Percentiles rank a stretch among this genome's conserved stretches.
These are phyloP conservation scores for Scaptomyza hsui DNA, from an alignment of 1,140 invertebrate species.

Conservation along the genomic window DNA sequence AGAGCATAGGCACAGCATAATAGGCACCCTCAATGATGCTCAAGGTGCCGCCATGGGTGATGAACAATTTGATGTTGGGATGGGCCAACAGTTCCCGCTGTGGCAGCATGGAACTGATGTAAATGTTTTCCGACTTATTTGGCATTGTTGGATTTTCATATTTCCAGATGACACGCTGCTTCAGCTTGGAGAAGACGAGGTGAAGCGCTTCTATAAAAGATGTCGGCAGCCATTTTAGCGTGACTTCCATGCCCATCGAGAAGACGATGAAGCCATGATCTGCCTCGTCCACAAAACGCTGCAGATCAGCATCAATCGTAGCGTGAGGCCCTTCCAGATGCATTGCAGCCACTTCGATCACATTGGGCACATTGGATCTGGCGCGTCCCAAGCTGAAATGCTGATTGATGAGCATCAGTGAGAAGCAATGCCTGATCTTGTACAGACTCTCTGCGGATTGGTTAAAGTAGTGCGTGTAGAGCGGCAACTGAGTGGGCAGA, in stretches of 20 bases:
- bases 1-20: slow-evolving; percentile 49
- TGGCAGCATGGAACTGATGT: slow-evolving; percentile 85
- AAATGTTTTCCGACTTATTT: slow-evolving; percentile 86
- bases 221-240: slow-evolving; percentile 84
- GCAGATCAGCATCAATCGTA: slow-evolving; percentile 67
- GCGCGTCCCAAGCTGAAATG: slow-evolving; percentile 70
- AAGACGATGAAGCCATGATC: slow-evolving; percentile 86
- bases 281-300: slow-evolving; percentile 85
- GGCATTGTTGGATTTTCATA: slow-evolving; percentile 70
- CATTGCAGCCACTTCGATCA: slow-evolving; percentile 85
- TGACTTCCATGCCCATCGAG: slow-evolving; percentile 86
- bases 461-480: slow-evolving; percentile 72
- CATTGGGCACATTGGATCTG: slow-evolving; percentile 71
- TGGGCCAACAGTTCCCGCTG: slow-evolving; percentile 85
- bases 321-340: slow-evolving; percentile 83
- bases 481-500: slow-evolving; percentile 64
- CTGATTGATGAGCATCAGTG: slow-evolving; percentile 71
- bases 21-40: slow-evolving; percentile 84
- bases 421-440: slow-evolving; percentile 51
- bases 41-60: slow-evolving; percentile 86
- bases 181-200: too few species aligned
- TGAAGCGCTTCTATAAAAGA: too few species aligned
- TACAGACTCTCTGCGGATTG: slow-evolving; percentile 31
- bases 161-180: slow-evolving; percentile 85
- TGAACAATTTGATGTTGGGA: slow-evolving; percentile 84